Base-by-base conservation (phyloP, 2,888 invertebrate genomes). In the Volucella zonaria region DNA sequence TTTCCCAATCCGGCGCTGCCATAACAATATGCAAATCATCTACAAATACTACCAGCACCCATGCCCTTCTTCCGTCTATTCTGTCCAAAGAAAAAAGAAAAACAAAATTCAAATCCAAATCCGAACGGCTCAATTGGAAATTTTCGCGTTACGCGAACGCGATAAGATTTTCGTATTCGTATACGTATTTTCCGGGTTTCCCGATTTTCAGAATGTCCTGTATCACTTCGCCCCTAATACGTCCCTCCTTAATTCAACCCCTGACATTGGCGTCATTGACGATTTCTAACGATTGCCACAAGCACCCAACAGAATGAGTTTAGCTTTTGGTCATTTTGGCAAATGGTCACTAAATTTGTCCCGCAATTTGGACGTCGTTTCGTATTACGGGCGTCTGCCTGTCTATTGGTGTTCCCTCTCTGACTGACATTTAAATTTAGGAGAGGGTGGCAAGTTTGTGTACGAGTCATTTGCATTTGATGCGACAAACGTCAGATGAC, bases 401-500 rank as follows among this genome's bases (percentile, higher is more conserved):
- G 45, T 58, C 45, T 54, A 45, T 14, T 10, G 10, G 45, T 6
- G 14, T 3, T 42, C 40, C 8, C 40, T 10, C 59, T 75, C 18
- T 56, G 31, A 67, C 45, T 77, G 77, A 61, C 52, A 71, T 68
- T 82, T 38, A 51, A 62, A 6, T 31, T 31, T 52, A 68, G 68
- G 68, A 23, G 38, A 67, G 49, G 52, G 62, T 40, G 70, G 14
- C 43, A 43, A 2, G 15, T 1, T 45, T n/a, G 42, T 51, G 40
- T 70, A 8, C 56, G 15, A 38, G 52, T 71, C 67, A 74, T 82
- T 82, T 82, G 82, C 74, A 79, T 82, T 82, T 82, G 79, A 82
- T 82, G 78, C 74, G 82, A 82, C 78, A 75, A 83, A 79, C 79
- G 82, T 74, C 74, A 83, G 82, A 83, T 83, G 79, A 83, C 67